phyloP scores from a whole-genome alignment of 2,797 vertebrate species.

The Tauraco hartlaubi region DNA sequence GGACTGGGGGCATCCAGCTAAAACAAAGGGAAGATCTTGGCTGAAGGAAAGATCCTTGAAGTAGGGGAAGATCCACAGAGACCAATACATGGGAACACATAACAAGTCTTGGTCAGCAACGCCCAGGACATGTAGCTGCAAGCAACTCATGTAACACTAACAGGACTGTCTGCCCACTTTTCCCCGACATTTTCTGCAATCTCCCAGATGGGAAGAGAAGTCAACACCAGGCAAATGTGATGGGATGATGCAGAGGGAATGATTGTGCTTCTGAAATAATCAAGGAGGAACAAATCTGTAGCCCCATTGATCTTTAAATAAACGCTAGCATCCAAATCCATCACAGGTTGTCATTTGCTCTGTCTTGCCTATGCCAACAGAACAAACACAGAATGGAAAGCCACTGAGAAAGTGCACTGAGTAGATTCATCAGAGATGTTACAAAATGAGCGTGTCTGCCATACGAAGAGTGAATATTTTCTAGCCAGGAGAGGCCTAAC shows the following conservation, averaged over 20 bases:
- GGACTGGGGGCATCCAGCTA: neutral
- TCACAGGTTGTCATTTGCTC: neutral
- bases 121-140: neutral
- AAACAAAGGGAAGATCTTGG: neutral
- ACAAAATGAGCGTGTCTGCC: neutral
- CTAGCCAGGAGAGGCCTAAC: neutral
- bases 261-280: neutral
- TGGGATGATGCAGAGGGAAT: rapidly evolving
- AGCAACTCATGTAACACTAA: neutral
- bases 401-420: neutral
- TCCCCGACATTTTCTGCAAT: neutral
- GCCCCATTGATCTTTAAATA: neutral
- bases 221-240: neutral
- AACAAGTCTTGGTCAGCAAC: neutral
- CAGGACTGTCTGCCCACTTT: neutral
- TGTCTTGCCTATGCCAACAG: neutral
- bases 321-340: neutral
- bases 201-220: neutral
- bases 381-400: neutral
- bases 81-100: neutral
- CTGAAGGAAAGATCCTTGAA: neutral
- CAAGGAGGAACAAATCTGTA: neutral
- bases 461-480: neutral
- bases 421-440: neutral
- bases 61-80: neutral